Evolutionary conservation across 2,797 vertebrate genomes (phyloP), one percentile per base, ranked within the genome.

Genomic region (Merluccius polli): DNA sequence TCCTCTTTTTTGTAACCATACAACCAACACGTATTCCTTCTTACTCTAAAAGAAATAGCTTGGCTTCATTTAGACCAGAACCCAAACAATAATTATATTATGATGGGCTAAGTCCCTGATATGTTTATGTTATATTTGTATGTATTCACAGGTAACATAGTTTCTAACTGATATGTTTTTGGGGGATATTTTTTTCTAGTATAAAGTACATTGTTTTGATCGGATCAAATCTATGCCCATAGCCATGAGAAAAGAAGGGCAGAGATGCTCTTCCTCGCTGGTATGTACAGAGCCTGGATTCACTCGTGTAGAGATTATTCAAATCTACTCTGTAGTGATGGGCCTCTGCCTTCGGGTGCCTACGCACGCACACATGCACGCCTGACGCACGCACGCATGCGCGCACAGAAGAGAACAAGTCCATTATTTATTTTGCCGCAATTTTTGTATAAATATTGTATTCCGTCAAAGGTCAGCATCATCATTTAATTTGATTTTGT

Each of bases 331-430:
- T 69, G 67, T 69, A 80, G 72, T 65, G 63, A 35, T 52, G 21
- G n/a, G 75, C 71, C 72, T 70, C 70, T 71, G 24, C 71, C 70
- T 15, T 72, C 6, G 30, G 12, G 59, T 18, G 24, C 4, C 2
- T 13, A 18, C 72, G 9, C 21, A 59, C 75, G 75, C 70, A 75
- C 70, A 52, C 59, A 77, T 36, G 76, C 70, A 32, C 33, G 38
- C 33, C 75, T 44, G 1, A 2, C n/a, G 1, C 38, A 68, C 70
- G 71, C 65, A 71, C 10, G 21, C 52, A 2, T 24, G 11, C 9
- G n/a, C 52, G 4, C 52, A 67, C 63, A 27, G 0, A 65, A 24
- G 2, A 24, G 3, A 7, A 67, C 63, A 48, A 65, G 3, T 11
- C 11, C 4, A 21, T n/a, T 65, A 68, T 24, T 24, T 68, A 68